Evolutionary conservation across 2,888 invertebrate genomes (phyloP).

Genomic region (Zonitis immaculata): DNA sequence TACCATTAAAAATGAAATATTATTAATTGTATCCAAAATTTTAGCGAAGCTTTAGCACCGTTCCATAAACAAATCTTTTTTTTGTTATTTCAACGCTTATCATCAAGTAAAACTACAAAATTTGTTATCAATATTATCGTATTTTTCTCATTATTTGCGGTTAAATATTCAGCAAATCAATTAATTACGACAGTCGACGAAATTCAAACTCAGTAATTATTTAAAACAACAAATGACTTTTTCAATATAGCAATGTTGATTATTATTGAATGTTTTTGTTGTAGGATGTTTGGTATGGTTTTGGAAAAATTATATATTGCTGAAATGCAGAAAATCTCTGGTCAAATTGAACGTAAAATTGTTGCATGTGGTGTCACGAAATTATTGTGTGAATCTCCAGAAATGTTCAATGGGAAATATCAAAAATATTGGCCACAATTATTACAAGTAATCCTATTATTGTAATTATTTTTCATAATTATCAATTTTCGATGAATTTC

Average conservation of each 20-base stretch:
- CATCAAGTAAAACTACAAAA: conserved; percentile 92
- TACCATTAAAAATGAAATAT: no score
- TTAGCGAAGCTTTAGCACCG: conserved; percentile 65
- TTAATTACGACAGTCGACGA: conserved; percentile 77
- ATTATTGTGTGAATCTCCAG: conserved; percentile 72
- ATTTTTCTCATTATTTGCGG: conserved; percentile 82
- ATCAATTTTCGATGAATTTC: conserved; percentile 33
- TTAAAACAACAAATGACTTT: no score
- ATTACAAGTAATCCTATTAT: conserved; percentile 50
- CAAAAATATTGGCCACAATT: conserved; percentile 57
- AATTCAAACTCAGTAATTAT: conserved; percentile 75
- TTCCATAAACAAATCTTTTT: conserved; percentile 86
- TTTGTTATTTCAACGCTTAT: conserved; percentile 87
- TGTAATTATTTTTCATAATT: not conserved
- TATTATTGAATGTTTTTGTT: conserved; percentile 9
- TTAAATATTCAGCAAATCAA: conserved; percentile 70
- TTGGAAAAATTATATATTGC: conserved; percentile 81
- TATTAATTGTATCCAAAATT: conserved; percentile 30
- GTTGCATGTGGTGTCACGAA: conserved; percentile 86
- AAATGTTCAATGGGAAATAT: conserved; percentile 65
- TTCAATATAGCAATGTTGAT: not conserved
- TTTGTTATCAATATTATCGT: conserved; percentile 86
- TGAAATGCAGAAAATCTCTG: conserved; percentile 83
- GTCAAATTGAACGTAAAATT: conserved; percentile 79
- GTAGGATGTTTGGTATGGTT: conserved; percentile 94